Conservation (phyloP, 2,888 invertebrate species). For the Prionchulus punctatus region DNA sequence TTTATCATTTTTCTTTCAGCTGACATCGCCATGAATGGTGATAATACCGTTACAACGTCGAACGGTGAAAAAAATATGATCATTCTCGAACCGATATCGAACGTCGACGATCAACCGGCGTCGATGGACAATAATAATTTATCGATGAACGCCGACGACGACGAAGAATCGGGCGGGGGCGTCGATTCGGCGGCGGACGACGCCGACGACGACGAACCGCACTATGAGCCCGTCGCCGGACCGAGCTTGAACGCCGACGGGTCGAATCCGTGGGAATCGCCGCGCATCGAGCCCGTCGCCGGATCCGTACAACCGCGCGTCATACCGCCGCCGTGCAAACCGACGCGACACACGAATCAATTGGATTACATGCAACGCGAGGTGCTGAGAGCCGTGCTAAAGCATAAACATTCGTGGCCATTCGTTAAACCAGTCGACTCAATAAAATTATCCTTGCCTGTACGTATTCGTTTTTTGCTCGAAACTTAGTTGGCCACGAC, state of each 20-base stretch:
- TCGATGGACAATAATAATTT: no score
- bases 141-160: no score
- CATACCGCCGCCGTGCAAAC: constrained; percentile 61
- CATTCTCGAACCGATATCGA: no score
- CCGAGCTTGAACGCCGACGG: not conserved
- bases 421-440: constrained; percentile 96
- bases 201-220: not conserved
- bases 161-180: not conserved
- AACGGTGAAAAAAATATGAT: no score
- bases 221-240: no score
- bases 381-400: constrained; percentile 89
- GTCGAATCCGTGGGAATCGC: constrained; percentile 22
- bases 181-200: not conserved
- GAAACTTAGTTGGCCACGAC: not conserved
- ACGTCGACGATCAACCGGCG: no score
- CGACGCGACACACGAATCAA: constrained; percentile 83
- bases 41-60: no score
- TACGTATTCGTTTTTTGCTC: constrained; percentile 38
- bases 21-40: no score
- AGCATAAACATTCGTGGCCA: constrained; percentile 97
- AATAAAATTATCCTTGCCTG: constrained; percentile 79
- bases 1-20: no score
- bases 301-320: constrained; percentile 67
- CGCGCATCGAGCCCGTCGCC: constrained; percentile 64
- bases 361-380: constrained; percentile 77